Evolutionary conservation across 2,797 vertebrate species (phyloP).

Genomic region (Octomys mimax): DNA sequence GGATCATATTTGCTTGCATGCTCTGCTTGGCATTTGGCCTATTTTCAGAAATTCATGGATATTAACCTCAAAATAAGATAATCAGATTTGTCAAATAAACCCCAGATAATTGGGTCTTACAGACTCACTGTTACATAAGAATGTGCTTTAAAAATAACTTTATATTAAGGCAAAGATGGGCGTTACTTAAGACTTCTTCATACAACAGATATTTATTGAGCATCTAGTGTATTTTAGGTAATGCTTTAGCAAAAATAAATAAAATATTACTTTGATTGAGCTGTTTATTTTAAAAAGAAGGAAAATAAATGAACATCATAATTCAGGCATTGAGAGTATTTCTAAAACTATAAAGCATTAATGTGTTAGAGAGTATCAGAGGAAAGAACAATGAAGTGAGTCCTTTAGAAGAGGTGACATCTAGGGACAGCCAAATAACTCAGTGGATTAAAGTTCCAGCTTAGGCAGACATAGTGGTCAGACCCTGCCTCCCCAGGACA

Average conservation of each 20-base stretch:
- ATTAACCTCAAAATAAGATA: conserved; percentile 71
- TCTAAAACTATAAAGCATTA: conserved; percentile 29
- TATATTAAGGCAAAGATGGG: not conserved
- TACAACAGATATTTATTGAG: conserved; percentile 46
- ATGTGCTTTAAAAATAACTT: conserved; percentile 46
- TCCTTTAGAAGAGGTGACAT: not conserved
- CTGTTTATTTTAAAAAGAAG: not conserved
- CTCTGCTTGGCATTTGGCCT: conserved; percentile 66
- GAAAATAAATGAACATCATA: conserved; percentile 25
- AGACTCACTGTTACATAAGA: not conserved
- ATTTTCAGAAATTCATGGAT: conserved; percentile 64
- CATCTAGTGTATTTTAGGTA: not conserved
- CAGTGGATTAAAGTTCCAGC: too few relatives aligned
- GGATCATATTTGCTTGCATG: conserved; percentile 70
- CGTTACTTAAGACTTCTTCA: conserved; percentile 60
- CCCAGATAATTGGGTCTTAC: conserved; percentile 50
- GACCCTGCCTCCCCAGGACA: too few relatives aligned
- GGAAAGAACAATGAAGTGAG: not conserved
- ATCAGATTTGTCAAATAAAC: conserved; percentile 76
- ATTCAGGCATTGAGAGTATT: not conserved
- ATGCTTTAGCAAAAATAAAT: conserved; percentile 24
- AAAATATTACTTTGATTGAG: not conserved
- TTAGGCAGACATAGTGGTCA: too few relatives aligned
- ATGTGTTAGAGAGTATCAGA: not conserved
- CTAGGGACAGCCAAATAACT: too few relatives aligned